phyloP scores from a whole-genome alignment of 2,888 invertebrate genomes.

The Seladonia tumulorum region DNA sequence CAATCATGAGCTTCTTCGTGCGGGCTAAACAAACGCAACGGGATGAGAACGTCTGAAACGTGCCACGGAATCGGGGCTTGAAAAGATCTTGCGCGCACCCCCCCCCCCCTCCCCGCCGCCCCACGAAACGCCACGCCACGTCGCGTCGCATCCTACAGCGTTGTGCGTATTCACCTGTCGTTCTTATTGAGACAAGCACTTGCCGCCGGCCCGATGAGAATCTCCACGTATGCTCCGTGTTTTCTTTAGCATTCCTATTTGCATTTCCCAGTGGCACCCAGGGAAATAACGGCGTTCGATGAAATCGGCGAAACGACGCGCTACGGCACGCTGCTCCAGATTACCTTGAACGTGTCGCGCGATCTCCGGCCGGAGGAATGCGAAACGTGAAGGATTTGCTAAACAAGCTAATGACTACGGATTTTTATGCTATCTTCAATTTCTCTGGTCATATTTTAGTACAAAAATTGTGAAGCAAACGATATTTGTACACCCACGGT shows the following conservation, averaged over 20 bases:
- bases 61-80: slow-evolving; percentile 40
- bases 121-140: neutral
- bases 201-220: slow-evolving; percentile 14
- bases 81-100: slow-evolving; percentile 32
- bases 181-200: slow-evolving; percentile 43
- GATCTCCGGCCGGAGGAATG: neutral
- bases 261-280: neutral
- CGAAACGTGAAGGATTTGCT: neutral
- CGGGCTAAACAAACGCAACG: slow-evolving; percentile 74
- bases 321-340: neutral
- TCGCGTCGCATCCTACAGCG: neutral
- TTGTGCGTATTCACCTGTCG: slow-evolving; percentile 1
- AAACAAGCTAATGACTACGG: neutral
- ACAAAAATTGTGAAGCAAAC: too few species aligned
- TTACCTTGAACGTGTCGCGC: neutral
- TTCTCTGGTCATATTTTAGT: too few species aligned
- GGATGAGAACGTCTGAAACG: slow-evolving; percentile 65
- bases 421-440: neutral
- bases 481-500: too few species aligned
- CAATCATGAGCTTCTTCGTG: slow-evolving; percentile 73
- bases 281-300: neutral
- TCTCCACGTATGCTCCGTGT: neutral
- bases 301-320: neutral
- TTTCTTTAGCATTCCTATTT: slow-evolving; percentile 3
- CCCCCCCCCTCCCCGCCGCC: neutral